Base-by-base conservation (phyloP, 2,888 invertebrate species). In the Apocheima hispidaria region DNA sequence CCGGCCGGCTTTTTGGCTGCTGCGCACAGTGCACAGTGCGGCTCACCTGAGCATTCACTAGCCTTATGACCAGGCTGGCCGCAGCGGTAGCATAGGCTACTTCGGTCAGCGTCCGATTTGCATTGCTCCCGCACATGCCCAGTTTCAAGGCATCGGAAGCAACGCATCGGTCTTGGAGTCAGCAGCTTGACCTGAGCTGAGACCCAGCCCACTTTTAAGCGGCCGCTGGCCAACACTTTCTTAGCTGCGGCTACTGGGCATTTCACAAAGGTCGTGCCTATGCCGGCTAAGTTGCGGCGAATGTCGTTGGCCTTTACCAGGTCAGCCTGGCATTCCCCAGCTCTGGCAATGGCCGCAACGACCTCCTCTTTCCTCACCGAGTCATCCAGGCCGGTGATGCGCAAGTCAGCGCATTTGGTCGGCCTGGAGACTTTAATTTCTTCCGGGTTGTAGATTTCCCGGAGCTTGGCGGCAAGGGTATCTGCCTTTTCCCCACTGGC, bases 341-440 rank as follows among this genome's bases (percentile, higher is more conserved):
- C 44, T 2, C 28, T 18, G 0, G 68, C 49, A 0, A 72, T 38
- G 0, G 69, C 69, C 2, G 14, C 35, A 0, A 28, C 49, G 0
- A 71, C 53, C 9, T 65, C 66, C 0, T 54, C 56, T 0, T n/a
- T 14, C 0, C 53, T 53, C 0, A 59, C 52, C 0, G 73, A 66
- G 46, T 70, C 69, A 18, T 69, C 71, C 16, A 72, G 44, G 0
- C 65, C 71, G 0, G 63, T 53, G 0, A 72, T 16, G 0, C 63
- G 58, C 4, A 73, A 5, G 0, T 68, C 68, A 0, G 56, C 59
- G 12, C 33, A 43, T 10, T 66, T 69, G 0, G 18, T 23, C 0
- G 69, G 66, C 23, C 66, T 57, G n/a, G 64, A 33, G 0, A 69
- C 50, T 5, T 23, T 30, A 0, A 57, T 1, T 0, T 43, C 60